A percentile compares a stretch with the other conserved stretches of the same genome.
Evolutionary conservation across 2,888 invertebrate species (phyloP).

Genomic region (Diadromus collaris): DNA sequence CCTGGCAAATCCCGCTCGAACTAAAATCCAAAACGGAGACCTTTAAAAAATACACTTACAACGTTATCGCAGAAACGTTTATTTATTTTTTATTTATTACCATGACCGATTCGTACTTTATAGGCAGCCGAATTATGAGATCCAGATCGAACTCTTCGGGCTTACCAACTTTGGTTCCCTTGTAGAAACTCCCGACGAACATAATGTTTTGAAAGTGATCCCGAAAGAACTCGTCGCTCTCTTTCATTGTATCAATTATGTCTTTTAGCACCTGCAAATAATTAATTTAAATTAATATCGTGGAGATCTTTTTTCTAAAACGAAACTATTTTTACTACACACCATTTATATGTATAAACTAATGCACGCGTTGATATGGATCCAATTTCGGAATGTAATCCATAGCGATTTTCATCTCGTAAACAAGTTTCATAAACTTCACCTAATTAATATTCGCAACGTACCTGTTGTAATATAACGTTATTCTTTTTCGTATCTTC

Average conservation of each 20-base stretch:
- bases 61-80: slow-evolving; percentile 27
- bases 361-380: neutral
- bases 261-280: slow-evolving; percentile 63
- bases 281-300: slow-evolving; percentile 12
- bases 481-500: slow-evolving; percentile 63
- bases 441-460: neutral
- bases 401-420: neutral
- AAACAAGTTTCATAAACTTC: neutral
- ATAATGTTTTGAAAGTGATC: slow-evolving; percentile 74
- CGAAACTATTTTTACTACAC: neutral
- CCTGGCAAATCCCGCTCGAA: slow-evolving; percentile 56
- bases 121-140: slow-evolving; percentile 82
- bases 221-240: slow-evolving; percentile 72
- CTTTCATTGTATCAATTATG: slow-evolving; percentile 73
- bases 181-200: slow-evolving; percentile 84
- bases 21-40: slow-evolving; percentile 20
- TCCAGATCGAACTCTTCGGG: slow-evolving; percentile 85
- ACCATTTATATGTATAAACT: neutral
- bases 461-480: slow-evolving; percentile 61
- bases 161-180: slow-evolving; percentile 83
- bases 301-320: slow-evolving; percentile 11
- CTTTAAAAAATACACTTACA: slow-evolving; percentile 2
- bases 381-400: neutral
- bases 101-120: slow-evolving; percentile 78
- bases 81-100: slow-evolving; percentile 62